phyloP scores from a whole-genome alignment of 1,140 invertebrate genomes.

The Hermetia illucens region DNA sequence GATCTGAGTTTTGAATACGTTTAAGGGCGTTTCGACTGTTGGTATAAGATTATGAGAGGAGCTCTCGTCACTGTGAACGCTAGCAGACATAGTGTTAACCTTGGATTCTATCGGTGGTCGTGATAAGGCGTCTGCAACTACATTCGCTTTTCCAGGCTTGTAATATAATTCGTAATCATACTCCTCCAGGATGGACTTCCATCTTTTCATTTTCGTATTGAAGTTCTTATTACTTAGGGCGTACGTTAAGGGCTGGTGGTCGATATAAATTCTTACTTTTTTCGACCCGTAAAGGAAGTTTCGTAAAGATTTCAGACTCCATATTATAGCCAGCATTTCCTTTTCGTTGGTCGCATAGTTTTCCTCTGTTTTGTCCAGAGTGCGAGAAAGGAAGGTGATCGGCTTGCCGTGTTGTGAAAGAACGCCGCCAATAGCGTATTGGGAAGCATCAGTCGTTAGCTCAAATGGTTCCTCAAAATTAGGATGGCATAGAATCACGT shows the following conservation, averaged over 20 bases:
- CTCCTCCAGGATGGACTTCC: conserved; percentile 14
- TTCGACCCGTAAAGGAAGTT: conserved; percentile 18
- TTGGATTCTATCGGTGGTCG: too few species aligned
- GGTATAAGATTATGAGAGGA: too few species aligned
- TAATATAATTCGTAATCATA: too few species aligned
- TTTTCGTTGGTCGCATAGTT: conserved; percentile 16
- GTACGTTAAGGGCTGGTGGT: conserved; percentile 15
- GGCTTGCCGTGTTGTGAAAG: conserved; percentile 17
- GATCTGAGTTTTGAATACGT: too few species aligned
- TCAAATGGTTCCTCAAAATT: conserved; percentile 18
- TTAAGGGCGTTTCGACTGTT: too few species aligned
- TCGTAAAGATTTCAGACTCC: conserved; percentile 25
- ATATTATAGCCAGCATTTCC: conserved; percentile 22
- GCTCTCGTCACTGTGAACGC: too few species aligned
- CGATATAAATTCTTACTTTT: conserved; percentile 16
- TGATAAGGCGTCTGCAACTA: too few species aligned
- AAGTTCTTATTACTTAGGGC: conserved; percentile 27
- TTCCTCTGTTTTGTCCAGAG: conserved; percentile 23
- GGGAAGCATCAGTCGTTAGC: conserved; percentile 17
- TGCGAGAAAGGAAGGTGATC: conserved; percentile 11
- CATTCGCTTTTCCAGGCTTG: too few species aligned
- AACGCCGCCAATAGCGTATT: conserved; percentile 17
- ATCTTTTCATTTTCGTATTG: conserved; percentile 17
- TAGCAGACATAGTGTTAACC: too few species aligned
- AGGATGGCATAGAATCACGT: conserved; percentile 24